Base-by-base conservation (phyloP, 2,888 invertebrate genomes). In the Alviniconcha strummeri region DNA sequence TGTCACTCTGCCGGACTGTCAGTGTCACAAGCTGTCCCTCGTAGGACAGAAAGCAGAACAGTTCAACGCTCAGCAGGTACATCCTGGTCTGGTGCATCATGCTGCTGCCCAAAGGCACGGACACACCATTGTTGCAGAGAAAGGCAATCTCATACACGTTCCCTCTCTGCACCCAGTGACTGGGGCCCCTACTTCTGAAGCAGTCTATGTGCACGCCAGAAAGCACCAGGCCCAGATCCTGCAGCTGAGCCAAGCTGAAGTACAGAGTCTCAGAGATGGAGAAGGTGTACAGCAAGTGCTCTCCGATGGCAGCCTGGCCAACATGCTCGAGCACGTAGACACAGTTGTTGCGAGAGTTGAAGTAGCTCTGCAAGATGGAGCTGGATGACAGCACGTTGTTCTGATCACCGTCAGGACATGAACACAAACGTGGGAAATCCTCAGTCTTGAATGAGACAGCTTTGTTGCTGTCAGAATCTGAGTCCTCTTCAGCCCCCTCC, bases 11-110 rank as follows among this genome's bases (percentile, higher is more conserved):
- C 36, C 13, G 7, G 4, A 80, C 54, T 13, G 5, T 3, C 5
- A 6, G 69, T 13, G 13, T 69, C 55, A 55, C 80, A 1, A 64
- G 8, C 17, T 7, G 0, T 4, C 52, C 17, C 19, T 67, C 54
- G 80, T n/a, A 55, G n/a, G 80, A 69, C n/a, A 80, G 55, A 17
- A 55, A 69, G 80, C 69, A 80, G n/a, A 80, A 54, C 11, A 80
- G 17, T n/a, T 80, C 80, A 6, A 69, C 80, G 5, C 69, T 69
- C 55, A 80, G 36, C 80, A 80, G 36, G 52, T 9, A 64, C 13
- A 52, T 7, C 15, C 36, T 11, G 36, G 64, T 52, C 5, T 17
- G 52, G n/a, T 6, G 19, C 6, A n/a, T 9, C 19, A 19, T 36
- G 36, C 36, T 36, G 36, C 36, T 36, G 77, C 11, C 19, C 8